Percentiles rank a stretch among this genome's conserved stretches.
Evolutionary conservation across 1,140 invertebrate genomes (phyloP).

Genomic region (Orchestia grillus): DNA sequence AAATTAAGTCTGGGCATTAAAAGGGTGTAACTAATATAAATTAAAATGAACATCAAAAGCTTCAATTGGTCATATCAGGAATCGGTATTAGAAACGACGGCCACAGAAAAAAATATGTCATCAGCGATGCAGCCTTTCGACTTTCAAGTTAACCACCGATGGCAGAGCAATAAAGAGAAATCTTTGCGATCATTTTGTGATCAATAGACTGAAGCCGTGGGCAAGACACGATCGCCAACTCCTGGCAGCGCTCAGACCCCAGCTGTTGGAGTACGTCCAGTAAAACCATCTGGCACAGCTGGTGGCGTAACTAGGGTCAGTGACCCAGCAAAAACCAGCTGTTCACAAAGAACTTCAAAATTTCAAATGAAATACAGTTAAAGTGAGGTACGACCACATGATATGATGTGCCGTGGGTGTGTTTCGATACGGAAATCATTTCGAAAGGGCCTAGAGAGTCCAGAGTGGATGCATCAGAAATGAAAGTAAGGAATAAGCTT

Average conservation of each 20-base stretch:
- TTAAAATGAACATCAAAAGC: too few species aligned
- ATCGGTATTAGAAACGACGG: too few species aligned
- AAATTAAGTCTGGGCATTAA: too few species aligned
- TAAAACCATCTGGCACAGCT: slow-evolving; percentile 31
- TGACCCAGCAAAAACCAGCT: slow-evolving; percentile 2
- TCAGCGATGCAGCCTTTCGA: background rate
- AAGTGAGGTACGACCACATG: background rate
- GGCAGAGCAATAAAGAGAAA: background rate
- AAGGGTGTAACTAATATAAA: too few species aligned
- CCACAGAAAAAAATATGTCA: too few species aligned
- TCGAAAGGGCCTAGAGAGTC: background rate
- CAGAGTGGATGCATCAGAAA: background rate
- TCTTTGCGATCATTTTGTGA: background rate
- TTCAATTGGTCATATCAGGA: too few species aligned
- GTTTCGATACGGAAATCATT: background rate
- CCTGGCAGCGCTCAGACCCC: background rate
- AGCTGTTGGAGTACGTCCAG: slow-evolving; percentile 50
- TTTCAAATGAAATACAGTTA: background rate
- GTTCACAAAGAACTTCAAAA: background rate
- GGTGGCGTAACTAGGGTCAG: background rate
- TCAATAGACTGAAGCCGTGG: background rate
- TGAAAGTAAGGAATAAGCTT: background rate
- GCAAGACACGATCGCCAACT: background rate
- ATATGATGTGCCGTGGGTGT: background rate
- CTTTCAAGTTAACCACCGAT: background rate